Conservation (phyloP, 2,888 invertebrate species). For the Dicyrtomina minuta region DNA sequence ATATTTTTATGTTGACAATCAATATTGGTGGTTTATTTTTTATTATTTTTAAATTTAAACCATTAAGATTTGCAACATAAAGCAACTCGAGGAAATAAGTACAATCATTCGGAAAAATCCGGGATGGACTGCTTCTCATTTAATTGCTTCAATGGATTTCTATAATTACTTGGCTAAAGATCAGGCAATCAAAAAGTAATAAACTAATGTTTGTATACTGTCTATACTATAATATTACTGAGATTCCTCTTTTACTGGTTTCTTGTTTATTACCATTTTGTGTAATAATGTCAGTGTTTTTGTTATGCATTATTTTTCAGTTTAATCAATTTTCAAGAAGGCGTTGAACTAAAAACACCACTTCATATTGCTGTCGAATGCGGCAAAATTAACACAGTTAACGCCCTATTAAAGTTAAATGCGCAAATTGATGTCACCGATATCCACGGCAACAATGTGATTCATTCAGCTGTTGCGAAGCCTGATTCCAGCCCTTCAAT, state of each 20-base stretch:
- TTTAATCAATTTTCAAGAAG: slow-evolving; percentile 41
- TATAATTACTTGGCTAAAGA: slow-evolving; percentile 36
- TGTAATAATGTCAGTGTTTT: not conserved
- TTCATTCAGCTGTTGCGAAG: slow-evolving; percentile 75
- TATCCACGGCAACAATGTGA: slow-evolving; percentile 78
- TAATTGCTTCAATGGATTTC: slow-evolving; percentile 42
- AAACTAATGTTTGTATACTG: not conserved
- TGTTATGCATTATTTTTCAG: no score
- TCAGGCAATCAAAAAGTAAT: slow-evolving; percentile 21
- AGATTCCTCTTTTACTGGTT: not conserved
- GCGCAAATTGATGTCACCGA: slow-evolving; percentile 74
- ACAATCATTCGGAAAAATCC: slow-evolving; percentile 33
- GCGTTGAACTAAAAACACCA: slow-evolving; percentile 37
- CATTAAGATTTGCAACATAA: slow-evolving; percentile 41
- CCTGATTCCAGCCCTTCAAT: slow-evolving; percentile 7
- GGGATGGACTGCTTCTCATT: slow-evolving; percentile 43
- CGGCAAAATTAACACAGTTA: slow-evolving; percentile 56
- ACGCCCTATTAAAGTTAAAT: slow-evolving; percentile 75
- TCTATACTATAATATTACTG: not conserved
- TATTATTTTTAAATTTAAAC: no score
- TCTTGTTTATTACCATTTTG: not conserved
- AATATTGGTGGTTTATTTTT: no score
- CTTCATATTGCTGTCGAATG: slow-evolving; percentile 44
- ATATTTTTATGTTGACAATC: no score
- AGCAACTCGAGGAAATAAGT: slow-evolving; percentile 38